Base-by-base conservation (phyloP, 2,888 invertebrate species). In the Leptopilina syphax region DNA sequence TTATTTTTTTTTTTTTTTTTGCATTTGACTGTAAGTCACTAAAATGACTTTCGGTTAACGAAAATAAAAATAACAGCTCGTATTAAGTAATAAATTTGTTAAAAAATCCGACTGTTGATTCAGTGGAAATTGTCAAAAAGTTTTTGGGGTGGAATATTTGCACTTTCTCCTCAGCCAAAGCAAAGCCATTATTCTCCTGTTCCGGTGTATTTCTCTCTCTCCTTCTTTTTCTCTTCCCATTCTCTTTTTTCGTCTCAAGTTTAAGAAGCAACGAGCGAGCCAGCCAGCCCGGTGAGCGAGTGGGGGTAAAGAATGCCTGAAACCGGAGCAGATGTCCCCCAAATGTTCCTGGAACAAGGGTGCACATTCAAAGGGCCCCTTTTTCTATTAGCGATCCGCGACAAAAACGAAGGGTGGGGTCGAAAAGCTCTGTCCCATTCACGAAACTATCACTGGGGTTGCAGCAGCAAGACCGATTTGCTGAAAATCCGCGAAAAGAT, bases 241-340 rank as follows among this genome's bases (percentile, higher is more conserved):
- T 34, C 57, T 73, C n/a, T 27, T 34, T 73, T 57, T 50, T 47
- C 13, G 24, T 70, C 70, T 73, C 41, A 60, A 73, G 73, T 57
- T 70, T 41, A 73, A 73, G 73, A 57, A 57, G 73, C 73, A 73
- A 34, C 34, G 18, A 60, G 9, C 54, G 60, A 68, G 77, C 70
- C 76, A 18, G 65, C 60, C 65, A 68, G 77, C 50, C 50, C 12
- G 12, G 50, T 50, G 50, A 50, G 3, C 1, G 77, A 82, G 82
- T 78, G 50, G 60, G 77, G 79, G 67, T 18, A 18, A 47, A 67
- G 27, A 79, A 78, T 68, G 70, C 18, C 50, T 81, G 84, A 78
- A 83, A 84, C 81, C 83, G 84, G 86, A 84, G 85, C 88, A 88
- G 87, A 86, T 88, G 87, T 87, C 84, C 84, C 84, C 84, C 83